phyloP scores from a whole-genome alignment of 2,797 vertebrate genomes.

The Helicolenus hilgendorfi region DNA sequence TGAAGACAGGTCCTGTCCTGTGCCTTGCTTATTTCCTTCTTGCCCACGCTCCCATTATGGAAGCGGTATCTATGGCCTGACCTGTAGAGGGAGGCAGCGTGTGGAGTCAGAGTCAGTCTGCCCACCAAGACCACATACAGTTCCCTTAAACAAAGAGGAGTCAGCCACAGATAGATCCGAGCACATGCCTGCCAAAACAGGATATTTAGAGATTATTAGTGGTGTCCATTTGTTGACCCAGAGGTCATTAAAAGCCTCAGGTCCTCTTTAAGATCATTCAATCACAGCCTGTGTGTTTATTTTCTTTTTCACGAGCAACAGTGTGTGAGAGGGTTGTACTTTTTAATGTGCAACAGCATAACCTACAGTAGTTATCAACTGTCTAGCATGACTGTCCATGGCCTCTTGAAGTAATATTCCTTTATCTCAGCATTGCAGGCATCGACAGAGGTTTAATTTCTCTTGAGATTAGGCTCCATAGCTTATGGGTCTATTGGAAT shows the following conservation, averaged over 20 bases:
- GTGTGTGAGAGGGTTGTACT: background rate
- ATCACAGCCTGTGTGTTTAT: slow-evolving; percentile 11
- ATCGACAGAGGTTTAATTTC: slow-evolving; percentile 65
- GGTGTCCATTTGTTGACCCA: slow-evolving; percentile 6
- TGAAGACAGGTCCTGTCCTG: slow-evolving; percentile 65
- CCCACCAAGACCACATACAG: slow-evolving; percentile 38
- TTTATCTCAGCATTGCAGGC: slow-evolving; percentile 67
- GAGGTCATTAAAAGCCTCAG: slow-evolving; percentile 19
- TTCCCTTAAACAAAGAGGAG: slow-evolving; percentile 6
- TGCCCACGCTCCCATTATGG: slow-evolving; percentile 63
- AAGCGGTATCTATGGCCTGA: slow-evolving; percentile 51
- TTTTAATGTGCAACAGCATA: slow-evolving; percentile 13
- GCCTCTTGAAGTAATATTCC: slow-evolving; percentile 31
- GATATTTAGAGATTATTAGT: slow-evolving; percentile 1
- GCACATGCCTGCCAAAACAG: background rate
- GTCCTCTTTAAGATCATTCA: slow-evolving; percentile 18
- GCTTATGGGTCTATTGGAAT: slow-evolving; percentile 55
- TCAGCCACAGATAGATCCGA: background rate
- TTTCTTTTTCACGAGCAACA: slow-evolving; percentile 6
- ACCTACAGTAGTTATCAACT: slow-evolving; percentile 9
- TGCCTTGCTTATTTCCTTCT: slow-evolving; percentile 42
- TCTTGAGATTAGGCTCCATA: slow-evolving; percentile 45
- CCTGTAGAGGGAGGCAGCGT: slow-evolving; percentile 68
- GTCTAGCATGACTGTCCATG: slow-evolving; percentile 13
- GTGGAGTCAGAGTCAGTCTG: slow-evolving; percentile 48